Evolutionary conservation across 1,140 invertebrate genomes (phyloP).

Genomic region (Hyles vespertilio): DNA sequence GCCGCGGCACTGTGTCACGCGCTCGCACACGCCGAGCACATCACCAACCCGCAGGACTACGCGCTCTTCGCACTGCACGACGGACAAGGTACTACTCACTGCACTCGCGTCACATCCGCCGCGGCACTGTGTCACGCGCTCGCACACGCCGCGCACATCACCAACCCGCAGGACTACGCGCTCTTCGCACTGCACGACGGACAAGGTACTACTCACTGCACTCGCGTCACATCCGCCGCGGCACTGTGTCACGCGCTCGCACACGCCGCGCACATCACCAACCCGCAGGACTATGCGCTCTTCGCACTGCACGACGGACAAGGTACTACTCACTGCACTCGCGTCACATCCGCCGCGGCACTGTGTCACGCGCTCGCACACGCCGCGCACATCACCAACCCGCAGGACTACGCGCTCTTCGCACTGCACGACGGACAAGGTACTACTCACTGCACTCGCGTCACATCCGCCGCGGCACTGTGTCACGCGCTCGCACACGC

Average conservation of each 20-base stretch:
- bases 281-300: constrained; percentile 97
- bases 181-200: constrained; percentile 93
- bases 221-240: constrained; percentile 61
- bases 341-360: constrained; percentile 76
- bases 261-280: constrained; percentile 94
- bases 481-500: constrained; percentile 95
- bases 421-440: constrained; percentile 92
- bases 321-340: constrained; percentile 75
- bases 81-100: constrained; percentile 83
- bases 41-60: constrained; percentile 97
- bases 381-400: constrained; percentile 94
- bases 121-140: constrained; percentile 95
- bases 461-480: constrained; percentile 80
- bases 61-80: constrained; percentile 93
- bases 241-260: constrained; percentile 95
- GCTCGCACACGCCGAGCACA: constrained; percentile 93
- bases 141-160: constrained; percentile 93
- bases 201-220: constrained; percentile 80
- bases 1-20: constrained; percentile 92
- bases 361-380: constrained; percentile 95
- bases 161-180: constrained; percentile 96
- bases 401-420: constrained; percentile 96
- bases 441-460: constrained; percentile 48
- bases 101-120: constrained; percentile 18
- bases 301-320: constrained; percentile 93